These are phyloP conservation scores for Symphodus melops DNA, from an alignment of 2,113 vertebrate species.

Conservation along the genomic window DNA sequence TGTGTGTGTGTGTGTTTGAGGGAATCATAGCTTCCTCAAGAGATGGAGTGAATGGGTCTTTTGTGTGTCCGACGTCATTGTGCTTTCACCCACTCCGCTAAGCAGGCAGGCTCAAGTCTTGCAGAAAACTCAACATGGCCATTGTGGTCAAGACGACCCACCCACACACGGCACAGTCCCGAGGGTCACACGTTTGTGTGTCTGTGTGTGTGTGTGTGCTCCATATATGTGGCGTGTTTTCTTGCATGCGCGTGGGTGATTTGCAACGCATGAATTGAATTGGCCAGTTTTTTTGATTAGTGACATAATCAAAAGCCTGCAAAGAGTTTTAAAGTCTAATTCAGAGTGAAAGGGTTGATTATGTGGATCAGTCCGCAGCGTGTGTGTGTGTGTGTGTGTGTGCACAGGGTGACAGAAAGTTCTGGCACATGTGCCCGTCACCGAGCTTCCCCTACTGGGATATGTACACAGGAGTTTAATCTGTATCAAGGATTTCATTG, in stretches of 20 bases:
- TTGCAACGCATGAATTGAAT: slow-evolving; percentile 1
- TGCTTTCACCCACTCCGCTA: slow-evolving; percentile 59
- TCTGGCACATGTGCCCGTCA: slow-evolving; percentile 8
- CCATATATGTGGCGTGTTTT: not conserved
- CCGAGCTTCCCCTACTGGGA: no score
- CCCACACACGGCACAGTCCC: slow-evolving; percentile 17
- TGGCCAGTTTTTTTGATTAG: slow-evolving; percentile 11
- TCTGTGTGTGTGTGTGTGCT: slow-evolving; percentile 2
- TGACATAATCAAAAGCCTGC: slow-evolving; percentile 40
- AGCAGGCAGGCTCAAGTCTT: slow-evolving; percentile 45
- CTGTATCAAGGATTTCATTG: not conserved
- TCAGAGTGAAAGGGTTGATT: slow-evolving; percentile 42
- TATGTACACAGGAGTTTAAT: not conserved
- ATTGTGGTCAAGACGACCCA: slow-evolving; percentile 51
- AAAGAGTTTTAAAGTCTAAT: slow-evolving; percentile 20
- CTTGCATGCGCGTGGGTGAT: not conserved
- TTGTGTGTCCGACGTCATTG: slow-evolving; percentile 63
- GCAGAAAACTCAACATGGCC: slow-evolving; percentile 57
- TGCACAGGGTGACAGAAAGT: slow-evolving; percentile 17
- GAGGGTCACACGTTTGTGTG: slow-evolving; percentile 29
- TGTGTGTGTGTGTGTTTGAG: slow-evolving; percentile 11
- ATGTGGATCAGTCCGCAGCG: slow-evolving; percentile 45
- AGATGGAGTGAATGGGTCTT: slow-evolving; percentile 65
- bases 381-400: slow-evolving; percentile 44
- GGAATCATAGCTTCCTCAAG: slow-evolving; percentile 63